Percentiles rank a stretch among this genome's conserved stretches.
phyloP scores from a whole-genome alignment of 1,140 invertebrate genomes.

The Drosophila seguyi region DNA sequence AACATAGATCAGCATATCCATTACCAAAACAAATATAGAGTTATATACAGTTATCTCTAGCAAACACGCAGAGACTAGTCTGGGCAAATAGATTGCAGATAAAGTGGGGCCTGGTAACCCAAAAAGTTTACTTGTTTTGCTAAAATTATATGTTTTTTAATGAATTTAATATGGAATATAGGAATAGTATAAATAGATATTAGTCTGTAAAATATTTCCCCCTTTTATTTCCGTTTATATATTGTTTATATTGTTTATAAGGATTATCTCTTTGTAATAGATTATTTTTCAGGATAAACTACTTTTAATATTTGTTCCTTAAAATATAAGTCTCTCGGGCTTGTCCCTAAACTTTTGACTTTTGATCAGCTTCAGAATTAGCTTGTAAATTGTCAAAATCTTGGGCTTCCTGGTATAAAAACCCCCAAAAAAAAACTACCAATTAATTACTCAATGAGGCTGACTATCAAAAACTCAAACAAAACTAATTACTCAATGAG shows the following conservation, averaged over 20 bases:
- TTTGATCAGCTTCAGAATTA: too few relatives aligned
- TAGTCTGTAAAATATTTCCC: not conserved
- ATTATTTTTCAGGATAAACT: too few relatives aligned
- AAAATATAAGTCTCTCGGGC: too few relatives aligned
- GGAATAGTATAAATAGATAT: not conserved
- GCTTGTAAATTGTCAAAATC: not conserved
- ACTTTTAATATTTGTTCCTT: too few relatives aligned
- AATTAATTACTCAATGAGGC: not conserved
- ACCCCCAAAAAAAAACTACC: not conserved
- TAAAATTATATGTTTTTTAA: not conserved
- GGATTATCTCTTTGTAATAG: too few relatives aligned
- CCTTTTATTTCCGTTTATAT: too few relatives aligned
- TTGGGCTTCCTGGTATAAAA: not conserved
- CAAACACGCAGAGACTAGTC: not conserved
- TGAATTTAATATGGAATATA: not conserved
- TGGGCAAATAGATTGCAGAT: constrained; percentile 1
- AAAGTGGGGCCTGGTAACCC: not conserved
- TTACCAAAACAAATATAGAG: not conserved
- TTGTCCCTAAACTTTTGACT: too few relatives aligned
- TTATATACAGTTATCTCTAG: constrained; percentile 4
- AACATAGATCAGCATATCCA: not conserved
- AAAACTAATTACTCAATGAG: not conserved
- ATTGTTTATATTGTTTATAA: too few relatives aligned
- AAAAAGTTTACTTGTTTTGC: not conserved
- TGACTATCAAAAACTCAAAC: not conserved